Evolutionary conservation across 2,888 invertebrate genomes (phyloP).

Genomic region (Cancer borealis): DNA sequence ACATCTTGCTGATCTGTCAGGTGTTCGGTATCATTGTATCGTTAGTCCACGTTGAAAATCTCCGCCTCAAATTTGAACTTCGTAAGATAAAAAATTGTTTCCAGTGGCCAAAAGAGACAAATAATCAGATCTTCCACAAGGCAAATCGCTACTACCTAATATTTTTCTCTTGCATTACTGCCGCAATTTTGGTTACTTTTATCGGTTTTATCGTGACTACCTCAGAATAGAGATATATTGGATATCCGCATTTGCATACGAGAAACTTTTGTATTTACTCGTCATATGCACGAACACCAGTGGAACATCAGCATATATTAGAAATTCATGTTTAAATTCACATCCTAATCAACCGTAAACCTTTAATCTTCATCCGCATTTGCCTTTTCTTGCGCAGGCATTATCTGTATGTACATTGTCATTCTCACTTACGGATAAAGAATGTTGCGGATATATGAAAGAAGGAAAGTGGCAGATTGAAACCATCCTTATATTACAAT

Average conservation of each 20-base stretch:
- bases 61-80: not conserved
- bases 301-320: not conserved
- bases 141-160: not conserved
- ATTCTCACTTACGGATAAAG: too few species aligned
- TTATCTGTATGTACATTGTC: too few species aligned
- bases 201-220: not conserved
- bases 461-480: too few species aligned
- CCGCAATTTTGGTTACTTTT: not conserved
- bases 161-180: not conserved
- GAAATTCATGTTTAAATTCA: not conserved
- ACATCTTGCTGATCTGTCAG: constrained; percentile 56
- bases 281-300: not conserved
- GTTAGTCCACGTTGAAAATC: constrained; percentile 48
- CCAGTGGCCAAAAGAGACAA: not conserved
- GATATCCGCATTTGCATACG: not conserved
- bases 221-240: not conserved
- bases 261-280: not conserved
- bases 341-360: not conserved
- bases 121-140: too few species aligned
- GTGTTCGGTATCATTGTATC: constrained; percentile 54
- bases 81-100: too few species aligned
- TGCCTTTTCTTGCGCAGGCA: not conserved
- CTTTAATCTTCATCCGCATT: not conserved
- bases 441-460: too few species aligned
- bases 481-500: too few species aligned